Evolutionary conservation across 2,888 invertebrate genomes (phyloP), one percentile per base, ranked within the genome.

Genomic region (Patella depressa): DNA sequence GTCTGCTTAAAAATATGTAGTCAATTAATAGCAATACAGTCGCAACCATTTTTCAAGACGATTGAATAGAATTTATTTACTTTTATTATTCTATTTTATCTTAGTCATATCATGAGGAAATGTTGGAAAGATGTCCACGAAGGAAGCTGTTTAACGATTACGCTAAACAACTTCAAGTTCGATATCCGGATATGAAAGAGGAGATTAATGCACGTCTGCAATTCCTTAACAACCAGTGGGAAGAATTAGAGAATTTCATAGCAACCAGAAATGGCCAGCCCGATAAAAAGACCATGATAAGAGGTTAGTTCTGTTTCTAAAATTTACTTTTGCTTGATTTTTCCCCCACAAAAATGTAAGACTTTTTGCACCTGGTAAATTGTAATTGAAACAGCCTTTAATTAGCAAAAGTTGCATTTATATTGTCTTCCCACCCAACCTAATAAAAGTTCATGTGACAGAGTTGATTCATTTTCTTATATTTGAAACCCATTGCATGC

Each of bases 201-300:
- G 94, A 95, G 91, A 95, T 96, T 80, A 93, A 93, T 75, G 95
- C 95, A 94, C 93, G 95, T 83, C 94, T 95, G 83, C 94, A 94
- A 88, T 95, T 95, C 89, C 93, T 96, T 82, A 95, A 95, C 90
- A 94, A 94, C 79, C 95, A 95, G 92, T 96, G 96, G 96, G 95
- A 95, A 89, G 93, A 94, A 75, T 94, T 96, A 79, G 94, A 95
- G 83, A 93, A 94, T 86, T 94, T 95, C 85, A 94, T 96, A 87
- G 88, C 94, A 93, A 89, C 91, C 29, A 82, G 84, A 53, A 83
- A 87, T 65, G 85, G 94, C 80, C 79, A 86, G 75, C 85, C 86
- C 65, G 89, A 90, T 79, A 83, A 85, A 57, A 83, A 85, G 53
- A 85, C 85, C 71, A 88, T 91, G 86, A 81, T 89, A 7, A 84